phyloP scores from a whole-genome alignment of 2,888 invertebrate genomes.

The Operophtera brumata region DNA sequence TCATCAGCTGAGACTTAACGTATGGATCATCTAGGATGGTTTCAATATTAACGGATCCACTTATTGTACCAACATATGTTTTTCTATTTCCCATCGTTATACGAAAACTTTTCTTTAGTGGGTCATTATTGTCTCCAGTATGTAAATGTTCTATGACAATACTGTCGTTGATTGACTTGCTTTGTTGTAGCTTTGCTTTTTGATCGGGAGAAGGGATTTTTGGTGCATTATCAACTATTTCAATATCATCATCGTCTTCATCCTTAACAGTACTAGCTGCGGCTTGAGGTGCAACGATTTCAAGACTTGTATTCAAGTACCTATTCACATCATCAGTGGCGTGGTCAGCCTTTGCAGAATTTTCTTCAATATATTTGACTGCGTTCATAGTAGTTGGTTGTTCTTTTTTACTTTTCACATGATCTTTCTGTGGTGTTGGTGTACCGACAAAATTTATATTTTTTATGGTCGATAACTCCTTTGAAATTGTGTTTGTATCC shows the following conservation, averaged over 20 bases:
- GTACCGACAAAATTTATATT: neutral
- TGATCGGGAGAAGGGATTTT: neutral
- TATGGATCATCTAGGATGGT: slow-evolving; percentile 53
- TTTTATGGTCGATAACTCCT: neutral
- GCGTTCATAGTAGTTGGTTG: neutral
- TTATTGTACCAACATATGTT: slow-evolving; percentile 59
- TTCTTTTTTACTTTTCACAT: neutral
- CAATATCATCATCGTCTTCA: slow-evolving; percentile 6
- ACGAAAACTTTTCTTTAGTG: slow-evolving; percentile 48
- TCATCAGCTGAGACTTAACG: slow-evolving; percentile 49
- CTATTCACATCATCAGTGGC: neutral
- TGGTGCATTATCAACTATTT: slow-evolving; percentile 1
- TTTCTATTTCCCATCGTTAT: slow-evolving; percentile 60
- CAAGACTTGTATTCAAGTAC: neutral
- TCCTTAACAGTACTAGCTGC: neutral
- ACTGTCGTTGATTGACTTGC: slow-evolving; percentile 38
- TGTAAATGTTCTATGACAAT: slow-evolving; percentile 52
- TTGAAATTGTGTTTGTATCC: neutral
- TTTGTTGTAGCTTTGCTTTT: neutral
- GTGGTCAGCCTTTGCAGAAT: neutral
- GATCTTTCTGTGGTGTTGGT: neutral
- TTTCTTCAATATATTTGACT: neutral
- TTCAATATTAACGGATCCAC: slow-evolving; percentile 52
- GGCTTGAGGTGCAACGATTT: neutral
- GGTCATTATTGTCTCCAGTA: slow-evolving; percentile 29